Conservation (phyloP, 2,797 vertebrate species). For the Pipistrellus pipistrellus region DNA sequence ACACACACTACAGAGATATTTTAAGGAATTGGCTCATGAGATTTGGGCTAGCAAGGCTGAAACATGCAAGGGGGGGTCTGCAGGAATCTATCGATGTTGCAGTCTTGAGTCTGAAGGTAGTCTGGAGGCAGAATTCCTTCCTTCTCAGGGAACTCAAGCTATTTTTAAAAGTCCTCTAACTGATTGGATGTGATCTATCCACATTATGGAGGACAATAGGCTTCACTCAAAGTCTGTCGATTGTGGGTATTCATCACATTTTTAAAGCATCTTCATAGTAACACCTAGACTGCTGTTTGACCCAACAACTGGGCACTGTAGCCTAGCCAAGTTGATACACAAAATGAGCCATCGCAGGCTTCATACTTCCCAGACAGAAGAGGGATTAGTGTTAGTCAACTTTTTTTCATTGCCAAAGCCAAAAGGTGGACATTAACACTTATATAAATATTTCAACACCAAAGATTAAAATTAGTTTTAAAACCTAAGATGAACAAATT, state of each 20-base stretch:
- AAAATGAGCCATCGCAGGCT: background rate
- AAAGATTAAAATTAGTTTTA: background rate
- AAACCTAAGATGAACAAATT: background rate
- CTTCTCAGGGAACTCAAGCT: background rate
- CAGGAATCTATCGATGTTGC: background rate
- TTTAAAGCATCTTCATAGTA: background rate
- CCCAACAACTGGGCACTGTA: background rate
- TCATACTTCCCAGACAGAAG: background rate
- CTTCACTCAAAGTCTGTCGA: background rate
- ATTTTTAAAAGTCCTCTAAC: background rate
- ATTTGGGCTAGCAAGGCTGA: background rate
- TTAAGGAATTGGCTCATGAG: background rate
- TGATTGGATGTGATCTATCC: background rate
- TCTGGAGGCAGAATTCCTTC: background rate
- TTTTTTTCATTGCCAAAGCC: background rate
- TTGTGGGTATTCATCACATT: background rate
- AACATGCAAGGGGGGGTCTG: background rate
- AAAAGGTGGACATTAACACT: background rate
- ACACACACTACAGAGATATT: background rate
- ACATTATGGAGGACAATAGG: background rate
- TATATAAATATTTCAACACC: background rate
- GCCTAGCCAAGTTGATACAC: background rate
- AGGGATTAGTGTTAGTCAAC: background rate
- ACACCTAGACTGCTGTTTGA: background rate
- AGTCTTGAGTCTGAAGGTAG: background rate